Percentiles rank a stretch among this genome's conserved stretches.
These are phyloP conservation scores for Acanthaster planci DNA, from an alignment of 35 echinoderm and acorn worm genomes.

Conservation along the genomic window DNA sequence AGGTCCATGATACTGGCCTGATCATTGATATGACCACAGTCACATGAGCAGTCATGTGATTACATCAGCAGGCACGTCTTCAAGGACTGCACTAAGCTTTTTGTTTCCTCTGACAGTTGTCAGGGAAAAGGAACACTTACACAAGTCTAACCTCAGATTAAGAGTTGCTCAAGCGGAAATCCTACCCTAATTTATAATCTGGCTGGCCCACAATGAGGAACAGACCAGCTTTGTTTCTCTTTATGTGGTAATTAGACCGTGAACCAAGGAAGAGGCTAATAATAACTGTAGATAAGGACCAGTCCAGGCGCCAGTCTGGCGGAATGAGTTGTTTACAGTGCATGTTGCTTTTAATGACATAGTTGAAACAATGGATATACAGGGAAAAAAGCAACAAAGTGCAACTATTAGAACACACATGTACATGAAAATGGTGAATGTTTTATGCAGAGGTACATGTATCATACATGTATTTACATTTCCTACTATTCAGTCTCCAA, in stretches of 20 bases:
- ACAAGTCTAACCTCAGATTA: not conserved
- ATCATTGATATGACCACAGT: too few species aligned
- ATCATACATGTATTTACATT: too few species aligned
- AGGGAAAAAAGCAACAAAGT: too few species aligned
- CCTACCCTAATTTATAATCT: conserved; percentile 1
- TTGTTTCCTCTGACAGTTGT: too few species aligned
- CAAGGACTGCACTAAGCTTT: too few species aligned
- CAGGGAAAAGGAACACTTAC: not conserved
- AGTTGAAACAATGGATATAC: not conserved
- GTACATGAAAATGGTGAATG: too few species aligned
- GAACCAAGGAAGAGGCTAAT: conserved; percentile 21
- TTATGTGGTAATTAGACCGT: conserved; percentile 15
- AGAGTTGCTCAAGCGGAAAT: not conserved
- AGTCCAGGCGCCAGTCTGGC: not conserved
- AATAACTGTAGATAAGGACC: not conserved
- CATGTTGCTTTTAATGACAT: not conserved
- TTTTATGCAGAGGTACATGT: too few species aligned
- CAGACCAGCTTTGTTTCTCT: not conserved
- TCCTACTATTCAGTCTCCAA: too few species aligned
- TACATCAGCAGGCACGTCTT: too few species aligned
- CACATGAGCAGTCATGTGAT: too few species aligned
- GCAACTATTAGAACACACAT: too few species aligned
- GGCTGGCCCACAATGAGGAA: not conserved
- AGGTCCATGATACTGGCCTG: too few species aligned
- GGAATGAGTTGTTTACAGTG: not conserved